A percentile compares a stretch with the other conserved stretches of the same genome.
Evolutionary conservation across 2,888 invertebrate species (phyloP).

Genomic region (Dasysyrphus albostriatus): DNA sequence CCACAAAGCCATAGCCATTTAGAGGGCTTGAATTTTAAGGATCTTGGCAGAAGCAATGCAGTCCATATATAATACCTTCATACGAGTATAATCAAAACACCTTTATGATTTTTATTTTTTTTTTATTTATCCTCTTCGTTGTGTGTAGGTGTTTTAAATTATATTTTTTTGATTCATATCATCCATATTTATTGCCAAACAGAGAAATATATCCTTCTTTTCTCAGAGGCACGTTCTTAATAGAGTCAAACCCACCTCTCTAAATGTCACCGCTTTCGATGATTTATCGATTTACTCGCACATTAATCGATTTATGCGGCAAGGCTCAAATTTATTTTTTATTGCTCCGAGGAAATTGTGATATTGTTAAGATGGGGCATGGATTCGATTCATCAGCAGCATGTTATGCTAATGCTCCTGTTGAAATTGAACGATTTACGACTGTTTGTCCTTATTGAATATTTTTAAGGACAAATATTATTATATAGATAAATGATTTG

Average conservation of each 20-base stretch:
- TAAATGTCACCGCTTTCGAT: slow-evolving; percentile 5
- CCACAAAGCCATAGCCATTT: slow-evolving; percentile 27
- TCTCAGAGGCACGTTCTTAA: slow-evolving; percentile 1
- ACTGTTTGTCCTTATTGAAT: slow-evolving; percentile 15
- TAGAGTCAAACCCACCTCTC: background rate
- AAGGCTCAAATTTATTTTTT: slow-evolving; percentile 53
- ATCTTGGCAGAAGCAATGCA: slow-evolving; percentile 25
- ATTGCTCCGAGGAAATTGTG: slow-evolving; percentile 42
- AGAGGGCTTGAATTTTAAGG: slow-evolving; percentile 17
- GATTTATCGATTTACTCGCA: slow-evolving; percentile 49
- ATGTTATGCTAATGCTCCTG: slow-evolving; percentile 31
- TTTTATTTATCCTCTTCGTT: slow-evolving; percentile 7
- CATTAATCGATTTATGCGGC: slow-evolving; percentile 59
- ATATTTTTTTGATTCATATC: slow-evolving; percentile 46
- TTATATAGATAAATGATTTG: background rate
- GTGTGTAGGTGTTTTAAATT: slow-evolving; percentile 25
- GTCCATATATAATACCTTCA: background rate
- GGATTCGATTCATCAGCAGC: background rate
- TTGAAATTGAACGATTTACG: slow-evolving; percentile 51
- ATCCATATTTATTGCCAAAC: slow-evolving; percentile 9
- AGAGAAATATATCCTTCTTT: slow-evolving; percentile 16
- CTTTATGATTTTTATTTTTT: background rate
- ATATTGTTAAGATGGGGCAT: background rate
- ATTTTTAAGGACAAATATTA: background rate
- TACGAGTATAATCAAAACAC: slow-evolving; percentile 1